These are phyloP conservation scores for Tautogolabrus adspersus DNA, from an alignment of 2,113 vertebrate species.

Conservation along the genomic window DNA sequence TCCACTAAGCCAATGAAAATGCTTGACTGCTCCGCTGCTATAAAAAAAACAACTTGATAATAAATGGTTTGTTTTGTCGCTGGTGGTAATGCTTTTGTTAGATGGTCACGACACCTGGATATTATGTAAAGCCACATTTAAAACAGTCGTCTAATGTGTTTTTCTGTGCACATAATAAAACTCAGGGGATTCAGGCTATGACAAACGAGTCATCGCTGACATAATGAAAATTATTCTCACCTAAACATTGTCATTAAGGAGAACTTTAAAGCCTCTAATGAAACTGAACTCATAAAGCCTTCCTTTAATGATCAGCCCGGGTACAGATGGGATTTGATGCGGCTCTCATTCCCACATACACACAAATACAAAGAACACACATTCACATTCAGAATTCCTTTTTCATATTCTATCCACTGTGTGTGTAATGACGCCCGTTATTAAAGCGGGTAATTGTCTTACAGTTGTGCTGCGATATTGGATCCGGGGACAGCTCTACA, in stretches of 20 bases:
- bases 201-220: constrained; percentile 38
- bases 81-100: constrained; percentile 36
- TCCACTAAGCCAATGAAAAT: constrained; percentile 46
- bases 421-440: constrained; percentile 78
- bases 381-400: constrained; percentile 57
- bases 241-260: constrained; percentile 61
- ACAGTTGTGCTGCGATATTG: constrained; percentile 74
- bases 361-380: constrained; percentile 29
- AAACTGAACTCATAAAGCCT: constrained; percentile 67
- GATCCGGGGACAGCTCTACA: constrained; percentile 73
- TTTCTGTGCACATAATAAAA: constrained; percentile 45
- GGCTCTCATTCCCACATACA: constrained; percentile 21
- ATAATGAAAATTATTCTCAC: constrained; percentile 52
- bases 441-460: constrained; percentile 82
- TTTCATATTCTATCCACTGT: constrained; percentile 77
- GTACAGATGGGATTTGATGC: constrained; percentile 68
- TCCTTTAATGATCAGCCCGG: constrained; percentile 60
- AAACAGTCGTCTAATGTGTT: constrained; percentile 36
- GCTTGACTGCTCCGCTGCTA: constrained; percentile 2
- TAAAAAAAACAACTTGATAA: constrained; percentile 40
- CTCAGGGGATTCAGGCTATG: constrained; percentile 33
- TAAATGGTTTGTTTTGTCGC: constrained; percentile 47
- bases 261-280: constrained; percentile 62
- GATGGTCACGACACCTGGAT: constrained; percentile 34
- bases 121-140: constrained; percentile 39